phyloP scores from a whole-genome alignment of 1,140 invertebrate genomes.

The Trichoplusia ni region DNA sequence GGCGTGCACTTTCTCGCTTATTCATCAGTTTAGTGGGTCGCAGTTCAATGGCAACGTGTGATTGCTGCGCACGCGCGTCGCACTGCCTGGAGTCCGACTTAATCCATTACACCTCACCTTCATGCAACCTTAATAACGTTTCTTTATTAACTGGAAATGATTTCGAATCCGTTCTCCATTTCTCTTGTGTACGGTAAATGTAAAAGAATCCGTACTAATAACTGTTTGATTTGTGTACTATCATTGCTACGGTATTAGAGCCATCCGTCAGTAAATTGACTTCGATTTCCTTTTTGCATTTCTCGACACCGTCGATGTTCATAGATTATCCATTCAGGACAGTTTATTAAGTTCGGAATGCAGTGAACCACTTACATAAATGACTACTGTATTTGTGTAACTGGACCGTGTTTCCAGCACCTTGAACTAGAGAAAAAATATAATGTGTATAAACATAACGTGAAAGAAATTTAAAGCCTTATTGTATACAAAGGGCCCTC shows the following conservation, averaged over 20 bases:
- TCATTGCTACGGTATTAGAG: too few species aligned
- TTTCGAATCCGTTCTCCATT: too few species aligned
- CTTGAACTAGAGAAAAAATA: neutral
- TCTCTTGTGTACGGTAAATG: too few species aligned
- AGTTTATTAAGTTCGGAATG: slow-evolving; percentile 1
- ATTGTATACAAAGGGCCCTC: neutral
- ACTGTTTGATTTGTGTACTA: too few species aligned
- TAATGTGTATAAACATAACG: neutral
- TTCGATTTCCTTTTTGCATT: slow-evolving; percentile 7
- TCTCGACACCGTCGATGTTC: neutral
- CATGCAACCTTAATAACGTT: too few species aligned
- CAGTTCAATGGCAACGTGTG: slow-evolving; percentile 36
- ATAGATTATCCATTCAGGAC: slow-evolving; percentile 20
- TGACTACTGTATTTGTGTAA: slow-evolving; percentile 21
- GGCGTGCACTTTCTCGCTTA: slow-evolving; percentile 61
- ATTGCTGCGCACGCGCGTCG: slow-evolving; percentile 4
- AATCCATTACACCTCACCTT: neutral
- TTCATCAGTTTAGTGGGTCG: slow-evolving; percentile 62
- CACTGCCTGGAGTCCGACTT: slow-evolving; percentile 31
- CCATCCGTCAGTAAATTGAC: neutral
- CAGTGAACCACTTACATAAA: slow-evolving; percentile 29
- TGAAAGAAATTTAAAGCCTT: neutral
- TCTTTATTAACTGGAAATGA: too few species aligned
- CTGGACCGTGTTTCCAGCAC: slow-evolving; percentile 7
- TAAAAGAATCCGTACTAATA: too few species aligned